Evolutionary conservation across 2,797 vertebrate species (phyloP), one percentile per base, ranked within the genome.

Genomic region (Danio jaintianensis): DNA sequence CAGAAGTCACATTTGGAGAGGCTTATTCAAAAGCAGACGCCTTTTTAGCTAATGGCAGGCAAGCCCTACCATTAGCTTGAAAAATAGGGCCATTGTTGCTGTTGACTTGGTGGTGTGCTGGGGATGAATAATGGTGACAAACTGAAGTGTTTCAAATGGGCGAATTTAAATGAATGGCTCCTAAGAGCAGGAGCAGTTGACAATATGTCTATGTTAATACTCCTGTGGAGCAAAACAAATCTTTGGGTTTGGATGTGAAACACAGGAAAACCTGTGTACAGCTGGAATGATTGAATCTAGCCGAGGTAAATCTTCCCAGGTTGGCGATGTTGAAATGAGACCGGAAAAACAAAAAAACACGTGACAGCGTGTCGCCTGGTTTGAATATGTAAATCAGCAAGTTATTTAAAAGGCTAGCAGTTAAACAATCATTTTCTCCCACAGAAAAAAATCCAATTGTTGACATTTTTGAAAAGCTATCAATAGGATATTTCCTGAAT

Each of bases 81-180:
- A 93, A 93, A 94, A 94, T 93, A 90, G 90, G 90, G 85, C 92
- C 89, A 91, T 93, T 93, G 93, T 91, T 93, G 90, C 91, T 90
- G 89, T 81, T 81, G 81, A 90, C 93, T 91, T 87, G 93, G 90
- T 92, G 83, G 92, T 93, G 91, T 92, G 87, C 88, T 88, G 61
- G 89, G 90, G 90, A 95, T 97, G 95, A 98, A 92, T 94, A 95
- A 97, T 96, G 93, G 93, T 94, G 94, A 93, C 95, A 96, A 95
- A 92, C 94, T 94, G 94, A 95, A 95, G 95, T 96, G 96, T 97
- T 98, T 97, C 97, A 93, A 96, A 96, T 93, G 93, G 70, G 92
- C 91, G 94, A 96, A 97, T 97, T 96, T 95, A 97, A 98, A 98
- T 96, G 94, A 97, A 97, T 97, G 95, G 95, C 94, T 94, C 94